Conservation (phyloP, 2,113 vertebrate species). For the Periophthalmus modestus region DNA sequence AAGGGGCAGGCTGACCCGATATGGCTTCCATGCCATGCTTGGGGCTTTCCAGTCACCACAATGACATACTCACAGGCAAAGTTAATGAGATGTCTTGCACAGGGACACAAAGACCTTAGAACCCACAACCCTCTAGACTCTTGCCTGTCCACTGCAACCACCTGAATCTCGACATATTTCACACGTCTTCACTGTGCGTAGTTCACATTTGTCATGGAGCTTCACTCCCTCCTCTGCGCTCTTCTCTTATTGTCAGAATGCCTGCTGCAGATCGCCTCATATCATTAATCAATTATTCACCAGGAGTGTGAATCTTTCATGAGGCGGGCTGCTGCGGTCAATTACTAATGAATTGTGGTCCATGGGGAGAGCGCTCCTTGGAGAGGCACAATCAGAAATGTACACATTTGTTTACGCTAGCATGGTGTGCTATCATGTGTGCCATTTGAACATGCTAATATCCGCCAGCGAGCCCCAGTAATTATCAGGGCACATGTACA, state of each 20-base stretch:
- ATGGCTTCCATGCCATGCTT: no score
- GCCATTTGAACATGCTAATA: background rate
- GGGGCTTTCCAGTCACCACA: no score
- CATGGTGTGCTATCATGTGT: slow-evolving; percentile 7
- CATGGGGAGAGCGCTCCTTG: slow-evolving; percentile 63
- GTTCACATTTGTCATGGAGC: slow-evolving; percentile 20
- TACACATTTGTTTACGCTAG: slow-evolving; percentile 31
- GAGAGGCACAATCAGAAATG: slow-evolving; percentile 53
- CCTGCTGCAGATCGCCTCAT: slow-evolving; percentile 66
- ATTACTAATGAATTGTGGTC: slow-evolving; percentile 79
- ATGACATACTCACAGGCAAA: no score
- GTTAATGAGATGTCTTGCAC: no score
- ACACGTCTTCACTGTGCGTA: background rate
- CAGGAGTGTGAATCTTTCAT: slow-evolving; percentile 79
- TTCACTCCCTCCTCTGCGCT: slow-evolving; percentile 39
- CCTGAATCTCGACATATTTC: background rate
- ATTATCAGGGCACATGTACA: background rate
- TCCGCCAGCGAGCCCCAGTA: background rate
- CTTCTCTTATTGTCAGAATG: slow-evolving; percentile 75
- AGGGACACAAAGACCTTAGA: no score
- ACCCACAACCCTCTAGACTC: no score
- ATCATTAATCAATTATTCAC: slow-evolving; percentile 85
- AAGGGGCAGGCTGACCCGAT: no score
- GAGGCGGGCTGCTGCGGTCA: slow-evolving; percentile 79
- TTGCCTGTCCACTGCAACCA: background rate